phyloP scores from a whole-genome alignment of 1,140 invertebrate species.

The Drosophila tani region DNA sequence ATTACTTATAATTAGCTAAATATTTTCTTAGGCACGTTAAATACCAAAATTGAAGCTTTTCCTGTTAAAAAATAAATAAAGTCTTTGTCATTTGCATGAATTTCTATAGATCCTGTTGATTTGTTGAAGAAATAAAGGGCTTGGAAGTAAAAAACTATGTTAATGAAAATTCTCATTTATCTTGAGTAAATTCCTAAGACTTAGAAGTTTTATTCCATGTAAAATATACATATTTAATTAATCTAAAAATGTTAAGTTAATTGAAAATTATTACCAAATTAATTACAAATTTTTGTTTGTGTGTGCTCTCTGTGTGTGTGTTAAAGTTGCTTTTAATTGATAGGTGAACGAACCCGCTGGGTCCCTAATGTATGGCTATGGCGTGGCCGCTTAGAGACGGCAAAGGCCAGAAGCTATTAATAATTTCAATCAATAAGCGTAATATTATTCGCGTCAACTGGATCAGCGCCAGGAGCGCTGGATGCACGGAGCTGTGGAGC shows the following conservation, averaged over 20 bases:
- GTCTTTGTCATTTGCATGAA: too few species aligned
- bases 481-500: conserved; percentile 7
- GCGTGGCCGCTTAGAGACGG: conserved; percentile 31
- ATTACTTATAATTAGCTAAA: too few species aligned
- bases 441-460: conserved; percentile 50
- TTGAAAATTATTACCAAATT: too few species aligned
- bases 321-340: conserved; percentile 53
- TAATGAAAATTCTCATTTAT: too few species aligned
- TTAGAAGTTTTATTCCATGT: neutral
- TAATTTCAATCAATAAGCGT: conserved; percentile 60
- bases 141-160: too few species aligned
- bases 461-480: conserved; percentile 21
- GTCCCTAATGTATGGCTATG: conserved; percentile 49
- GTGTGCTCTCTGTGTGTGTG: conserved; percentile 16
- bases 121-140: too few species aligned
- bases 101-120: too few species aligned
- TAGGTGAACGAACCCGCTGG: conserved; percentile 59
- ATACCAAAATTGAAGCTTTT: too few species aligned
- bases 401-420: conserved; percentile 55
- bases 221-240: too few species aligned
- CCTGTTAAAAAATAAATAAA: too few species aligned
- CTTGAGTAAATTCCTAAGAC: neutral
- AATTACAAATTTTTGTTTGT: too few species aligned
- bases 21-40: too few species aligned
- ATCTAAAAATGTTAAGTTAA: neutral